These are phyloP conservation scores for Drosophila erecta DNA, from an alignment of 1,140 invertebrate species.

Conservation along the genomic window DNA sequence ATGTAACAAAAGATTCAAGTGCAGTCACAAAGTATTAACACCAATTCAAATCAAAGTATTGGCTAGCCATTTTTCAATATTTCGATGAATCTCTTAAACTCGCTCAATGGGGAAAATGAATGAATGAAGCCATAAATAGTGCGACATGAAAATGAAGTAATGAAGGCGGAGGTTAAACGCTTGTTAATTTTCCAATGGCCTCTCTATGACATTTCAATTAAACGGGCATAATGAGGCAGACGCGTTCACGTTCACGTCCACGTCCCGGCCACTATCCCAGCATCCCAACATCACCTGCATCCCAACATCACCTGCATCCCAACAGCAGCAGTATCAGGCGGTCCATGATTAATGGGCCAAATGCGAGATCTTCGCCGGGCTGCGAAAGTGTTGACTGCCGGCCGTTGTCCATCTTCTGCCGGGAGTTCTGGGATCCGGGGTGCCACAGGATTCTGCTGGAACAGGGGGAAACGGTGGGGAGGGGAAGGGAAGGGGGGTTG, in stretches of 20 bases:
- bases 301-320: slow-evolving; percentile 1
- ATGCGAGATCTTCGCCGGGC: slow-evolving; percentile 42
- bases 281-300: neutral
- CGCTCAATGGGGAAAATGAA: neutral
- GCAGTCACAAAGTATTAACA: neutral
- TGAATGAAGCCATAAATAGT: slow-evolving; percentile 35
- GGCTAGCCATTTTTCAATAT: neutral
- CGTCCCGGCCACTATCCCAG: neutral
- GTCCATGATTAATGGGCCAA: slow-evolving; percentile 60
- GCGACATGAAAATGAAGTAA: slow-evolving; percentile 22
- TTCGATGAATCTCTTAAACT: neutral
- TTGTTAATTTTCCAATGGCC: slow-evolving; percentile 51
- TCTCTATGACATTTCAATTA: slow-evolving; percentile 65
- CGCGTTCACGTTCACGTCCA: slow-evolving; percentile 1
- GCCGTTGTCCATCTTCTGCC: slow-evolving; percentile 47
- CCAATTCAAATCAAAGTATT: neutral
- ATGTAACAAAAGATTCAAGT: too few species aligned
- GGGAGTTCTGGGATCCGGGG: neutral
- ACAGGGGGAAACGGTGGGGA: too few species aligned
- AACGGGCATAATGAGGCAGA: slow-evolving; percentile 47
- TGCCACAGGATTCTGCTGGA: neutral
- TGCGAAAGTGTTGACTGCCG: slow-evolving; percentile 60
- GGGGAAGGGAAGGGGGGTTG: too few species aligned
- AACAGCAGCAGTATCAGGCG: slow-evolving; percentile 23
- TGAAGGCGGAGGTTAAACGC: slow-evolving; percentile 44